Evolutionary conservation across 1,140 invertebrate genomes (phyloP).

Genomic region (Ostrea edulis): DNA sequence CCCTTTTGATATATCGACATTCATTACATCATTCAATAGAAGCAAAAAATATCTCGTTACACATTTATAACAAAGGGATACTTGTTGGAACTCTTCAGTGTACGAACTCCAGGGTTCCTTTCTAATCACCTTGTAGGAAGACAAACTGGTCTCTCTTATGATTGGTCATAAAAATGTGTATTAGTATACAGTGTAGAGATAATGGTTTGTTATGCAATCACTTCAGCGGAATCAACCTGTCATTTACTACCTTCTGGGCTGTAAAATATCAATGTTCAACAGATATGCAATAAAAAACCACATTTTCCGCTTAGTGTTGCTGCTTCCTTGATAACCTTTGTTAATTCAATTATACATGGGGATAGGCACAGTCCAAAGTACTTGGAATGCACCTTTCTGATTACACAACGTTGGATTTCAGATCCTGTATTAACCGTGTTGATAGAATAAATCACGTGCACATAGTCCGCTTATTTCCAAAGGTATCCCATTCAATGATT

Average conservation of each 20-base stretch:
- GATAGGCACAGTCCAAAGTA: background rate
- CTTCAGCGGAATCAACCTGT: background rate
- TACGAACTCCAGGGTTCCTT: background rate
- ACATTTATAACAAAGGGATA: too few species aligned
- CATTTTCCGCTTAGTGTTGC: slow-evolving; percentile 14
- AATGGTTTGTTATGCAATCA: background rate
- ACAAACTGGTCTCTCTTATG: background rate
- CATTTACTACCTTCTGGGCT: background rate
- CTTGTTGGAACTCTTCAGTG: too few species aligned
- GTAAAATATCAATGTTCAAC: background rate
- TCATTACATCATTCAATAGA: too few species aligned
- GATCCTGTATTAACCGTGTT: background rate
- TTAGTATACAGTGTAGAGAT: background rate
- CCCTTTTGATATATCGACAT: too few species aligned
- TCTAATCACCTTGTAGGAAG: background rate
- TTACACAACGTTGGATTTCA: background rate
- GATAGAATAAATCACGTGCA: background rate
- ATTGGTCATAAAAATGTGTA: background rate
- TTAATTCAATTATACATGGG: slow-evolving; percentile 15
- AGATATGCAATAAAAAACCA: slow-evolving; percentile 25
- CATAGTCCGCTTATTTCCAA: background rate
- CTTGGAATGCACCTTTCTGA: background rate
- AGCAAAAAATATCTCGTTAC: too few species aligned
- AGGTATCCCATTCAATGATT: slow-evolving; percentile 22
- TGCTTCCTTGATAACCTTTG: background rate